phyloP scores from a whole-genome alignment of 2,113 vertebrate species.

The Oenanthe oenanthe region DNA sequence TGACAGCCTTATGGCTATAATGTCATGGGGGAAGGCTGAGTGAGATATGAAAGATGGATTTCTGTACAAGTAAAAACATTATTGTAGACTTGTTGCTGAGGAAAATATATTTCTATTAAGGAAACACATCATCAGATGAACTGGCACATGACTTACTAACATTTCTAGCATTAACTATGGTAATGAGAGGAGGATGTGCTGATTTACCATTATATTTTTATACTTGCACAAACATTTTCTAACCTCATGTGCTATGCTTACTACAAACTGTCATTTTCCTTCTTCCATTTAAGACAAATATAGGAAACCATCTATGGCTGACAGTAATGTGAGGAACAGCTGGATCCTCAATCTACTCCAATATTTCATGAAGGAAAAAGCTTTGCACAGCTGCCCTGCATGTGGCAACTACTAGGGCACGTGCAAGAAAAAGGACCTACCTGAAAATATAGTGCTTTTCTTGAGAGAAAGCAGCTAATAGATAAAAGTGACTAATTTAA shows the following conservation, averaged over 20 bases:
- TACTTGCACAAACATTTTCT: neutral
- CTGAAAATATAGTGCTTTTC: neutral
- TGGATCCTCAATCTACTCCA: neutral
- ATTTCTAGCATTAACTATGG: neutral
- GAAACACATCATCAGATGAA: neutral
- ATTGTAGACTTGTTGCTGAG: neutral
- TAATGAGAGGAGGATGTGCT: neutral
- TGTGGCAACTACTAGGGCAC: neutral
- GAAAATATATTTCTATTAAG: neutral
- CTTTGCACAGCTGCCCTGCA: neutral
- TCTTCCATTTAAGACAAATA: neutral
- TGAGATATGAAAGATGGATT: neutral
- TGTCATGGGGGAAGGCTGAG: neutral
- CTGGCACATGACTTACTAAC: neutral
- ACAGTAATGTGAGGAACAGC: neutral
- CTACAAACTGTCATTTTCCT: neutral
- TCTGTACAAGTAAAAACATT: neutral
- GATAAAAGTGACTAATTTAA: neutral
- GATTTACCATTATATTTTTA: neutral
- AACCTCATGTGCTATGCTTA: neutral
- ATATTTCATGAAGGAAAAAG: neutral
- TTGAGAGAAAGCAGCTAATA: neutral
- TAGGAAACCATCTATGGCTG: neutral
- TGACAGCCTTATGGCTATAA: neutral
- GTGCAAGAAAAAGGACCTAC: neutral